Base-by-base conservation (phyloP, 2,113 vertebrate genomes). In the Lycaon pictus region DNA sequence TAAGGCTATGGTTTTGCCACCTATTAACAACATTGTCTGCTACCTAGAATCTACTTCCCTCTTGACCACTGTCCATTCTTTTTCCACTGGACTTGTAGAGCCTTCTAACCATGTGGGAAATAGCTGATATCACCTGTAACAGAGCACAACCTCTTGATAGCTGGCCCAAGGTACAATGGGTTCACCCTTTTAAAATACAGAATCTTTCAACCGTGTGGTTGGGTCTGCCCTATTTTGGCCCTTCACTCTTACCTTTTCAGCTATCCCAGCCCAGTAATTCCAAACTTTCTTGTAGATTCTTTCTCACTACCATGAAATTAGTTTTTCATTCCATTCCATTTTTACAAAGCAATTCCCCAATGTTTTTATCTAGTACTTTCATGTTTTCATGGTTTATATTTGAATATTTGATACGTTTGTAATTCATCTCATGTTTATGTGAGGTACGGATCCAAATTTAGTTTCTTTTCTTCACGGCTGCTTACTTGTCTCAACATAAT, bases 391-490 rank as follows among this genome's bases (percentile, higher is more conserved):
- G 60, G 80, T 95, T 88, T 74, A 80, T 62, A 93, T 80, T 90
- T 67, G 71, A 94, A 74, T 88, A 95, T 81, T 65, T 81, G 23
- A 29, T 48, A 87, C 56, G 25, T 17, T 97, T 92, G 2, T 8
- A 63, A 77, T 71, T 69, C 43, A 74, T 35, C 23, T 60, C 62
- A 53, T 4, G 2, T 43, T 43, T n/a, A 71, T 48, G 29, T 83
- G 15, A 92, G 3, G 8, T 48, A 83, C 9, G 11, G 7, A 51
- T 83, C 12, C 29, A 84, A 88, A 58, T 76, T 86, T 72, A 43
- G 89, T 96, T 96, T 92, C 5, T 67, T 93, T 90, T 90, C 13
- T 48, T 90, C 23, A 23, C 62, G 27, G 71, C 35, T 62, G 1
- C 71, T 96, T 29, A 74, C 25, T 90, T 74, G 7, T 65, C 11